Conservation (phyloP, 2,113 vertebrate species). For the Tylochromis polylepis region DNA sequence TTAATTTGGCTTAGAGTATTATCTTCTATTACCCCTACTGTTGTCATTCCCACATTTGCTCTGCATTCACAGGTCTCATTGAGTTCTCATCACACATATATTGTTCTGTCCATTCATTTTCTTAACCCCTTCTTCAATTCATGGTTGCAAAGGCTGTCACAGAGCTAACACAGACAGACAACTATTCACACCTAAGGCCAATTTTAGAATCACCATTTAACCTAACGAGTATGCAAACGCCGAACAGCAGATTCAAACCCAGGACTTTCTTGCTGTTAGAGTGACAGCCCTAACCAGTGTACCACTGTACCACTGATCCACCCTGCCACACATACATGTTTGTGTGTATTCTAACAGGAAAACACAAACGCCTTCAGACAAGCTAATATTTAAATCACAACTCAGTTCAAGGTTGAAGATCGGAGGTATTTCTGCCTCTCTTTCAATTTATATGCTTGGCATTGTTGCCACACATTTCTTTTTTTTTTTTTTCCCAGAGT, state of each 20-base stretch:
- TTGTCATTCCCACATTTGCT: neutral
- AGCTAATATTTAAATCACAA: neutral
- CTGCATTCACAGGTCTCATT: neutral
- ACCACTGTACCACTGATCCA: neutral
- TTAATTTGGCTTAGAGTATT: neutral
- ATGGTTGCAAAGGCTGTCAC: neutral
- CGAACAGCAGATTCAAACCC: neutral
- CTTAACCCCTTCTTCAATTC: neutral
- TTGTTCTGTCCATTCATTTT: neutral
- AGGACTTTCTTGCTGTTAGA: neutral
- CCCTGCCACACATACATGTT: neutral
- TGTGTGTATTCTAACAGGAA: neutral
- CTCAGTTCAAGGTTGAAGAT: slow-evolving; percentile 1
- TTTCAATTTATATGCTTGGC: slow-evolving; percentile 49
- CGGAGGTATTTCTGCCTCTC: slow-evolving; percentile 17
- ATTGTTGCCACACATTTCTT: slow-evolving; percentile 49
- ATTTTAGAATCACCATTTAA: neutral
- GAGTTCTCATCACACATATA: neutral
- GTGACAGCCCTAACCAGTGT: neutral
- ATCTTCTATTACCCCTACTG: neutral
- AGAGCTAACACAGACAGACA: neutral
- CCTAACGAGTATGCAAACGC: neutral
- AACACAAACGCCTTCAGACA: neutral
- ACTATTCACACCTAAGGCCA: neutral
- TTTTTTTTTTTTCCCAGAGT: slow-evolving; percentile 35